phyloP scores from a whole-genome alignment of 2,113 vertebrate genomes.

The Sitta europaea region DNA sequence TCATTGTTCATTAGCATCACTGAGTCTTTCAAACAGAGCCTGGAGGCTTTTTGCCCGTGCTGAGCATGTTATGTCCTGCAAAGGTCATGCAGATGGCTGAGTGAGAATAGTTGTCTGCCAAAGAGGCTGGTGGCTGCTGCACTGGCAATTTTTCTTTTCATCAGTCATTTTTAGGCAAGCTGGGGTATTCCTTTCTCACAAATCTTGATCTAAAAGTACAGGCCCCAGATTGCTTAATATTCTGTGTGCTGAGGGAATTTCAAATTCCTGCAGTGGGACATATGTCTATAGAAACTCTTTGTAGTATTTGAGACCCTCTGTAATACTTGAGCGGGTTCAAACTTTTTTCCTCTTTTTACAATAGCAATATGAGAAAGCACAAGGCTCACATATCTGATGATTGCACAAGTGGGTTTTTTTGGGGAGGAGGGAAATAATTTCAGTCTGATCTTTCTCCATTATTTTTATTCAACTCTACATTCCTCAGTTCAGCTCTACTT shows the following conservation, averaged over 20 bases:
- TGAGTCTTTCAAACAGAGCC: neutral
- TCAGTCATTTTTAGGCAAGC: neutral
- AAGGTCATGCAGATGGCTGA: neutral
- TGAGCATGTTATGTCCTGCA: neutral
- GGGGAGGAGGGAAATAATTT: neutral
- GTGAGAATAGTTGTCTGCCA: neutral
- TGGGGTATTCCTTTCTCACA: neutral
- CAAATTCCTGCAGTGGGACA: neutral
- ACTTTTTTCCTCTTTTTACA: neutral
- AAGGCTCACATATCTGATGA: conserved; percentile 12
- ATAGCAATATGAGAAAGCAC: conserved; percentile 20
- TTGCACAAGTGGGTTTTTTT: neutral
- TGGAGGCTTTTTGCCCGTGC: neutral
- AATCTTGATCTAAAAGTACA: neutral
- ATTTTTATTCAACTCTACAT: conserved; percentile 11
- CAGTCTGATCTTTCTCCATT: neutral
- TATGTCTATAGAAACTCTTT: neutral
- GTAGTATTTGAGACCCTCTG: neutral
- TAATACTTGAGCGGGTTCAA: neutral
- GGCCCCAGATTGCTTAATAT: neutral
- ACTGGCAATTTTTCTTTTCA: neutral
- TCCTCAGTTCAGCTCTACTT: neutral
- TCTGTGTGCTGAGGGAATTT: neutral
- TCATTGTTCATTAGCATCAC: neutral
- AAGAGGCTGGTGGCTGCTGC: neutral